phyloP scores from a whole-genome alignment of 2,113 vertebrate genomes.

The Agapornis roseicollis region DNA sequence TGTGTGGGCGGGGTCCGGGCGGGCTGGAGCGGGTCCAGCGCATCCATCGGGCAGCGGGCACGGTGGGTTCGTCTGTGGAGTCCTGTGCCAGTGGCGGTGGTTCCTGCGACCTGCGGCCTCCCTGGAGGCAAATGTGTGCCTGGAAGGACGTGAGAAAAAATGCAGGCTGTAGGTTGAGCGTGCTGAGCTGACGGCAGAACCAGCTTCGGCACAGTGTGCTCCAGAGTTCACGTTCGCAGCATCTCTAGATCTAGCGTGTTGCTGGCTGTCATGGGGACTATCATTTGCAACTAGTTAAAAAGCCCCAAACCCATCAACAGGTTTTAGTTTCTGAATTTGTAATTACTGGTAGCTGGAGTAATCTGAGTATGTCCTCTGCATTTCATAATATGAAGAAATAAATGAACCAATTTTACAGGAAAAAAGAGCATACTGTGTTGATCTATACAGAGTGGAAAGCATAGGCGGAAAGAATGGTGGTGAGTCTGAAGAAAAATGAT shows the following conservation, averaged over 20 bases:
- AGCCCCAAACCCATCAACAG: background rate
- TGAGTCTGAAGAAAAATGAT: background rate
- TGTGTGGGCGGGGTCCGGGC: accelerated
- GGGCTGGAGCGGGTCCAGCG: too few relatives aligned
- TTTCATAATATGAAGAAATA: background rate
- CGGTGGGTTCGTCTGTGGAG: background rate
- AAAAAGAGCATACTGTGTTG: background rate
- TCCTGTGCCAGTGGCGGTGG: accelerated
- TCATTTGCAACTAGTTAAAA: background rate
- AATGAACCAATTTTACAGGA: background rate
- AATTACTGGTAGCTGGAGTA: background rate
- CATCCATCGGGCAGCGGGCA: background rate
- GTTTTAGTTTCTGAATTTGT: background rate
- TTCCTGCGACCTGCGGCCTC: background rate
- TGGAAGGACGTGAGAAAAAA: background rate
- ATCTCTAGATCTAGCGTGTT: accelerated
- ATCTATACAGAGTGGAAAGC: background rate
- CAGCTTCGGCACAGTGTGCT: accelerated
- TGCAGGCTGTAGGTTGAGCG: accelerated
- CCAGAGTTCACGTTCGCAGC: background rate
- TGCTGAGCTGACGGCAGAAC: background rate
- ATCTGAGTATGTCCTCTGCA: background rate
- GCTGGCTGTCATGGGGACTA: accelerated
- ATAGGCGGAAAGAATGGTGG: background rate
- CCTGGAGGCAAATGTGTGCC: too few relatives aligned